phyloP scores from a whole-genome alignment of 1,140 invertebrate species.

The Cecropterus lyciades region DNA sequence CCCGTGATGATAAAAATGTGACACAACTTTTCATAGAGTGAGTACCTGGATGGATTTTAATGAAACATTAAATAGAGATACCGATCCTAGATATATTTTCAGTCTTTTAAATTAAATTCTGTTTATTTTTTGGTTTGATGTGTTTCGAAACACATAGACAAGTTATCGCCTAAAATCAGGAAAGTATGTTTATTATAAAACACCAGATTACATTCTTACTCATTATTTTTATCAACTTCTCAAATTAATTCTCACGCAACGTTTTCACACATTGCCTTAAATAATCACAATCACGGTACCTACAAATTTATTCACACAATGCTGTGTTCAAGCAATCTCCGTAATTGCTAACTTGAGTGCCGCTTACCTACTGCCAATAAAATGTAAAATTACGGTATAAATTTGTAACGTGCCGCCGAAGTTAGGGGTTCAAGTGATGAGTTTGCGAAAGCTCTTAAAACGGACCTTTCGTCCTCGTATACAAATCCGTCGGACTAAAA shows the following conservation, averaged over 20 bases:
- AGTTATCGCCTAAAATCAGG: too few species aligned
- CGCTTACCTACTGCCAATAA: slow-evolving; percentile 3
- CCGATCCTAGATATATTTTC: too few species aligned
- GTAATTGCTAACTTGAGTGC: not conserved
- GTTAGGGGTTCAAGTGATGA: slow-evolving; percentile 36
- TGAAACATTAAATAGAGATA: too few species aligned
- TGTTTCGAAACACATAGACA: too few species aligned
- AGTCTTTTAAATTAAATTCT: too few species aligned
- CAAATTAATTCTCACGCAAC: not conserved
- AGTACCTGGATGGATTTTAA: too few species aligned
- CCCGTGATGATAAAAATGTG: too few species aligned
- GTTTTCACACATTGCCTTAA: not conserved
- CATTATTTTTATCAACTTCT: not conserved
- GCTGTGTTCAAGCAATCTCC: not conserved
- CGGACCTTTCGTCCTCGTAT: slow-evolving; percentile 28
- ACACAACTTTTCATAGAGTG: too few species aligned
- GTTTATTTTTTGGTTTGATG: too few species aligned
- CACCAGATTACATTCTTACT: too few species aligned
- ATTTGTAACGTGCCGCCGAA: slow-evolving; percentile 22
- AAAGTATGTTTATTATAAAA: too few species aligned
- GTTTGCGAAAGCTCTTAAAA: slow-evolving; percentile 44
- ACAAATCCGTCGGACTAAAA: slow-evolving; percentile 39
- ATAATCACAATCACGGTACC: not conserved
- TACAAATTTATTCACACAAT: slow-evolving; percentile 1
- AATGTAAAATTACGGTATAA: slow-evolving; percentile 11